Evolutionary conservation across 1,140 invertebrate species (phyloP), one percentile per base, ranked within the genome.

Genomic region (Hormaphis cornu): DNA sequence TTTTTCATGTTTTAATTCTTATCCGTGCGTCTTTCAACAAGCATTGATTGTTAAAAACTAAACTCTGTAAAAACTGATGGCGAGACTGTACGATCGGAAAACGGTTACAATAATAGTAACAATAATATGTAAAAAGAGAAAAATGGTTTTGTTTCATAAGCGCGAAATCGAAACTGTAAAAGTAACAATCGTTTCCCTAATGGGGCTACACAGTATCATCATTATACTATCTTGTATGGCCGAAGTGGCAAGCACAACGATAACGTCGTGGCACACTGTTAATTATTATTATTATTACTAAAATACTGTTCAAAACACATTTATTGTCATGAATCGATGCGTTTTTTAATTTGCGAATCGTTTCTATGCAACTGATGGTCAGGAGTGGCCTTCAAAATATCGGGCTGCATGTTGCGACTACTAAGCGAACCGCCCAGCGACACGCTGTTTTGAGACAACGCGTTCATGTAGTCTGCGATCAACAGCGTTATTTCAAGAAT

Each of bases 401-500:
- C 89, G 4, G 89, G 89, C 78, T 90, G 87, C 30, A 72, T 73
- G 75, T 86, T 85, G n/a, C 89, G 82, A 4, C 88, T 89, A 0
- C 89, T 90, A 10, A 44, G 30, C 73, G 88, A 89, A 28, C 37
- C 10, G 81, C 89, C 86, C 73, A 89, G 85, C 0, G 89, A 89
- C 1, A 89, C 91, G 7, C 87, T 88, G 0, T 87, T 85, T 66
- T 86, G 85, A 2, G 87, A 87, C 71, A 91, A 76, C 0, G 90
- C 88, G 79, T 97, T 97, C 87, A 96, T 96, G 77, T 96, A 97
- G 79, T 96, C 93, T 16, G 94, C 93, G 76, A 96, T 94, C 26
- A 97, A 81, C 59, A 95, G 81, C 0, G 93, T 97, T 72, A 95
- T 85, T 80, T 97, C 93, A 69, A 90, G 77, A 78, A 94, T 93